Conservation (phyloP, 1,140 invertebrate genomes). For the Aricia agestis region DNA sequence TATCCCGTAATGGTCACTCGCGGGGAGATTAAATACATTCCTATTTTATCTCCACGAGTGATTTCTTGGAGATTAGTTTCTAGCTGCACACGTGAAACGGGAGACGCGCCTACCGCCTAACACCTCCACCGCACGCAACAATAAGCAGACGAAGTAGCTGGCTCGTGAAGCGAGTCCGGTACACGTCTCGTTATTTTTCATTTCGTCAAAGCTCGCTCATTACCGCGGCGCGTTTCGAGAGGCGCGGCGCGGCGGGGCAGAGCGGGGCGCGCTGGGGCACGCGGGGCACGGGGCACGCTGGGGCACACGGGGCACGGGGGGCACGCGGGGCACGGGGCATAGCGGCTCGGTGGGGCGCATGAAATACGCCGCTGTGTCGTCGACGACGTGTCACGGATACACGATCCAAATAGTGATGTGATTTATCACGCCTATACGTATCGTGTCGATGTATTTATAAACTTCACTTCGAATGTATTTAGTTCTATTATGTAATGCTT, state of each 20-base stretch:
- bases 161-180: conserved; percentile 25
- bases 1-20: not conserved
- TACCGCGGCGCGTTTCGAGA: conserved; percentile 36
- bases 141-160: conserved; percentile 22
- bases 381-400: conserved; percentile 60
- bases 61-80: not conserved
- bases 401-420: conserved; percentile 37
- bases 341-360: conserved; percentile 39
- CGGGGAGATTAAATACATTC: not conserved
- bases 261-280: not conserved
- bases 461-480: not conserved
- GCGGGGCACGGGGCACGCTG: not conserved
- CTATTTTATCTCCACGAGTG: not conserved
- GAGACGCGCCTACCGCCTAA: conserved; percentile 11
- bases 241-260: conserved; percentile 26
- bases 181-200: conserved; percentile 35
- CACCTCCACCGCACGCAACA: conserved; percentile 15
- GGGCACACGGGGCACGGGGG: not conserved
- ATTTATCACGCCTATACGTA: conserved; percentile 18
- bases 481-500: not conserved
- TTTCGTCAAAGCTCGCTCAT: conserved; percentile 39
- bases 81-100: not conserved
- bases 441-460: conserved; percentile 15
- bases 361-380: conserved; percentile 45
- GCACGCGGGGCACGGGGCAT: no score